Percentiles rank a stretch among this genome's conserved stretches.
Evolutionary conservation across 2,797 vertebrate species (phyloP).

Genomic region (Gadopsis bispinosus): DNA sequence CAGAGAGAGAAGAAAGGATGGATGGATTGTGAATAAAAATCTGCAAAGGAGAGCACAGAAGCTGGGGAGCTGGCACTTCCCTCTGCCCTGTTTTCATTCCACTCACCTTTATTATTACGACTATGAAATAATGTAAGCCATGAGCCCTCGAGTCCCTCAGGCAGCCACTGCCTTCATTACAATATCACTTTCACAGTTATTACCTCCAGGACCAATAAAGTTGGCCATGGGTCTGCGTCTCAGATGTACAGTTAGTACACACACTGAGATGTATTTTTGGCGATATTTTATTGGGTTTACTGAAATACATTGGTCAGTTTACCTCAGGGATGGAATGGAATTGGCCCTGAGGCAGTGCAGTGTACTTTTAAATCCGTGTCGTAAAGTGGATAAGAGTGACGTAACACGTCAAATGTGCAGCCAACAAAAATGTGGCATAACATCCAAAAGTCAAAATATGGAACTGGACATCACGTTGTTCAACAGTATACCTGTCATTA

Average conservation of each 20-base stretch:
- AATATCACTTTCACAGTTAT: conserved; percentile 61
- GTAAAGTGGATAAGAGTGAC: conserved; percentile 23
- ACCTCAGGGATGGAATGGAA: conserved; percentile 27
- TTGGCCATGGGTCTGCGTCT: conserved; percentile 29
- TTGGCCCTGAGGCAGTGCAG: background rate
- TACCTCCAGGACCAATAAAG: conserved; percentile 58
- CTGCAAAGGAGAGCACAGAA: conserved; percentile 16
- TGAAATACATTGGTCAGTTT: conserved; percentile 40
- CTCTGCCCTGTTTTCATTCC: conserved; percentile 25
- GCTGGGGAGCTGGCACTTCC: conserved; percentile 13
- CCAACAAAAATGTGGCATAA: conserved; percentile 1
- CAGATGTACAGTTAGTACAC: conserved; percentile 16
- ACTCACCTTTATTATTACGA: conserved; percentile 60
- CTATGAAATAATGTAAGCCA: conserved; percentile 50
- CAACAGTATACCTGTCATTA: too few relatives aligned
- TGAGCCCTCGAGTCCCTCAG: conserved; percentile 33
- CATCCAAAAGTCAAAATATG: background rate
- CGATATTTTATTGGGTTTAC: conserved; percentile 52
- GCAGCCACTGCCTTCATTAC: conserved; percentile 53
- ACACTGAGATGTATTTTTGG: conserved; percentile 21
- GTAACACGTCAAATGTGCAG: conserved; percentile 18
- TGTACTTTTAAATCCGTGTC: conserved; percentile 31
- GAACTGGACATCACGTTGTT: background rate
- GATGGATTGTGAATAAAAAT: conserved; percentile 47
- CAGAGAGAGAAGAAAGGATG: conserved; percentile 23